Conservation (phyloP, 2,888 invertebrate species). For the Rotaria macrura region DNA sequence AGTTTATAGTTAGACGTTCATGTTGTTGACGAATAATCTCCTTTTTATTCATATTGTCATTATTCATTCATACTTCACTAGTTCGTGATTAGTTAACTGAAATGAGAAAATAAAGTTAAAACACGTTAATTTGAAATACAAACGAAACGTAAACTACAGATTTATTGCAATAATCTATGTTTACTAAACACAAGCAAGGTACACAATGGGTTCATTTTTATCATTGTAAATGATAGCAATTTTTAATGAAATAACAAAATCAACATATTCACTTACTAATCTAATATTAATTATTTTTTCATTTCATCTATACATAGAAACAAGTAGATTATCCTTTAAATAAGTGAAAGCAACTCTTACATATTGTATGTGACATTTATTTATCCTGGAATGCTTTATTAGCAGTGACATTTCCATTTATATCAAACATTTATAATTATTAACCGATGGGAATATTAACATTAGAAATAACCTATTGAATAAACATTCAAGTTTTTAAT, state of each 20-base stretch:
- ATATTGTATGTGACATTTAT: neutral
- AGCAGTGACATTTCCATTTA: neutral
- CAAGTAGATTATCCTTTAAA: neutral
- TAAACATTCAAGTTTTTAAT: neutral
- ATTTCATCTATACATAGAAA: neutral
- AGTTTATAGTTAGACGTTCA: too few relatives aligned
- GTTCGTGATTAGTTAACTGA: too few relatives aligned
- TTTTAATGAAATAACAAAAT: neutral
- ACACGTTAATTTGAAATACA: too few relatives aligned
- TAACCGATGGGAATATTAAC: neutral
- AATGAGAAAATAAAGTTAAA: too few relatives aligned
- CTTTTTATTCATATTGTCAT: too few relatives aligned
- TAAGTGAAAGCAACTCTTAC: neutral
- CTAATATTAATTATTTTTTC: neutral
- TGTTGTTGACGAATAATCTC: too few relatives aligned
- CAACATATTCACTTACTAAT: neutral
- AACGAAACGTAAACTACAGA: too few relatives aligned
- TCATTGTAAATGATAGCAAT: neutral
- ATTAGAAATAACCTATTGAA: neutral
- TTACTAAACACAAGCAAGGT: too few relatives aligned
- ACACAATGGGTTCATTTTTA: too few relatives aligned
- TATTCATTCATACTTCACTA: too few relatives aligned
- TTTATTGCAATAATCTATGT: too few relatives aligned
- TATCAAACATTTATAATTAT: neutral
- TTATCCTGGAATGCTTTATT: neutral